Conservation (phyloP, 23 tunicate species). For the Halocynthia roretzi region DNA sequence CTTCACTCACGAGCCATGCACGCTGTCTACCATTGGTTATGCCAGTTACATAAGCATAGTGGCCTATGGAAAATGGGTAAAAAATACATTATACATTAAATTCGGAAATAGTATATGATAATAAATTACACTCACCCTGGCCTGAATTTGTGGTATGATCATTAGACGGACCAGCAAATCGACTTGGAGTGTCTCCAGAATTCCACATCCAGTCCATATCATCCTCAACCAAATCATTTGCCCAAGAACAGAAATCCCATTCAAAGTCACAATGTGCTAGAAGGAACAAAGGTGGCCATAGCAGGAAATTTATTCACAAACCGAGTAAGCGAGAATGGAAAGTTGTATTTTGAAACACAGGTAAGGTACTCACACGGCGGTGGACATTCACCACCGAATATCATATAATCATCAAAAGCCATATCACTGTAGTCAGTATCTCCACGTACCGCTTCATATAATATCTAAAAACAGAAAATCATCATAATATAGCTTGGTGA, state of each 20-base stretch:
- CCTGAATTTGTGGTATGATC: slow-evolving; percentile 80
- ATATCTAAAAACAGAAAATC: slow-evolving; percentile 32
- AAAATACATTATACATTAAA: too few relatives aligned
- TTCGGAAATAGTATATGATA: too few relatives aligned
- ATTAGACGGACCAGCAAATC: slow-evolving; percentile 72
- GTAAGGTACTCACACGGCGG: slow-evolving; percentile 55
- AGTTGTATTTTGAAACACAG: not conserved
- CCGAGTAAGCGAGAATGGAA: not conserved
- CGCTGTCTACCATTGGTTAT: slow-evolving; percentile 12
- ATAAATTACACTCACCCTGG: slow-evolving; percentile 28
- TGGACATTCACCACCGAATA: slow-evolving; percentile 77
- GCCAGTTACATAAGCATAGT: slow-evolving; percentile 45
- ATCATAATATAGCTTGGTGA: not conserved
- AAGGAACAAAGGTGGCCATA: not conserved
- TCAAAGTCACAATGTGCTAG: slow-evolving; percentile 86
- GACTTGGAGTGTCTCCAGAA: slow-evolving; percentile 64
- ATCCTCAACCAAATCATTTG: slow-evolving; percentile 32
- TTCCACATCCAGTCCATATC: slow-evolving; percentile 94
- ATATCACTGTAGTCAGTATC: slow-evolving; percentile 61
- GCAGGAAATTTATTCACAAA: not conserved
- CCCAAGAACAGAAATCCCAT: slow-evolving; percentile 74
- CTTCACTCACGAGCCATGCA: slow-evolving; percentile 65
- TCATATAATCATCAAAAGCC: slow-evolving; percentile 68
- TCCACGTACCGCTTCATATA: slow-evolving; percentile 79
- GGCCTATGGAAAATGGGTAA: not conserved